Conservation (phyloP, 2,797 vertebrate species). For the Girardinus metallicus region DNA sequence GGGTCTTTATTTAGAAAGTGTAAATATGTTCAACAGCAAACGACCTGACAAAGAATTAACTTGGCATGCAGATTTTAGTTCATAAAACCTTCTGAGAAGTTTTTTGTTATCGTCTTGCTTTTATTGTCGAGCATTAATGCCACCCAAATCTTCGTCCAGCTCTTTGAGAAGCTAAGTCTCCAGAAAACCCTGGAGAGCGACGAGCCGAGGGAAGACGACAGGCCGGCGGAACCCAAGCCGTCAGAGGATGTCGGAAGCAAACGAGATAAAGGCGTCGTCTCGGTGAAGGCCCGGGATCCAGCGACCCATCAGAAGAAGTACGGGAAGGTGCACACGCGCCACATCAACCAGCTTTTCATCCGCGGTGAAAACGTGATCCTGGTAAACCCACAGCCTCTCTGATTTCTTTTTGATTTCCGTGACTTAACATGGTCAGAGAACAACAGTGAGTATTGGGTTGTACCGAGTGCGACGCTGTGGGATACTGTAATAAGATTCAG, state of each 20-base stretch:
- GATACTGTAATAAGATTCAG: slow-evolving; percentile 30
- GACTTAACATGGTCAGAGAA: background rate
- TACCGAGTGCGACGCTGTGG: background rate
- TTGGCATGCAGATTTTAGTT: background rate
- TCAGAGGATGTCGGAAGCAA: background rate
- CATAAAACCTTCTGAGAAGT: background rate
- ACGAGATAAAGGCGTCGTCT: slow-evolving; percentile 18
- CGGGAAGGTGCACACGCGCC: slow-evolving; percentile 90
- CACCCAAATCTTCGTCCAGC: slow-evolving; percentile 71
- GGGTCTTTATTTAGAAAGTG: background rate
- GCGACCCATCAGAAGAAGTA: slow-evolving; percentile 70
- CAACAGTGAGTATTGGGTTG: background rate
- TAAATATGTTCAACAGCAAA: background rate
- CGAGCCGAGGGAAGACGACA: slow-evolving; percentile 8
- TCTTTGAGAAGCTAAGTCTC: slow-evolving; percentile 91
- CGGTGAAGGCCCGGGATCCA: background rate
- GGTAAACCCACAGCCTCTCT: slow-evolving; percentile 89
- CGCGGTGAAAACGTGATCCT: slow-evolving; percentile 94
- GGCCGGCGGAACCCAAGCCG: slow-evolving; percentile 11
- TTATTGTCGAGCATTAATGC: slow-evolving; percentile 5
- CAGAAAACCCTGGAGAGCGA: slow-evolving; percentile 83
- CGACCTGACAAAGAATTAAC: background rate
- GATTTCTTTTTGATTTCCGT: slow-evolving; percentile 11
- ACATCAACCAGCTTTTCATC: slow-evolving; percentile 97
- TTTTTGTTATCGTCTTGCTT: background rate